Evolutionary conservation across 64 coral and sea anemone species (phyloP).

Genomic region (Porites lutea): DNA sequence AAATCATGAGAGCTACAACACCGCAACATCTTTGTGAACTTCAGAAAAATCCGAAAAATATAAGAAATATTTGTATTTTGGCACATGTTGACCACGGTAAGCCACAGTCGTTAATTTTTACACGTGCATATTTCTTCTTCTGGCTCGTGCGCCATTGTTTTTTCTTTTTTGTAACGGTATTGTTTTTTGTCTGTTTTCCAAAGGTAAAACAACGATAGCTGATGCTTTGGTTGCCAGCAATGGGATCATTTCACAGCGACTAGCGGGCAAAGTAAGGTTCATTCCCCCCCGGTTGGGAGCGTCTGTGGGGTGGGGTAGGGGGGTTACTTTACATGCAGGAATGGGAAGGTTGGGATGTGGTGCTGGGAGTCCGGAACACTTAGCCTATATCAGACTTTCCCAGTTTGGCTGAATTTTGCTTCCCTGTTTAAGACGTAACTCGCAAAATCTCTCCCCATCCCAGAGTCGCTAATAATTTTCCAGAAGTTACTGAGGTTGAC

Average conservation of each 20-base stretch:
- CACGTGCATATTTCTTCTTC: not conserved
- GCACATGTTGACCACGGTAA: constrained; percentile 99
- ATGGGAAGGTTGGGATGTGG: too few relatives aligned
- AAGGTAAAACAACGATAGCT: constrained; percentile 98
- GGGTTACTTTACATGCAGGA: not conserved
- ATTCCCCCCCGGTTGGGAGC: too few relatives aligned
- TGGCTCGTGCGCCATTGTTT: not conserved
- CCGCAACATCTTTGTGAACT: constrained; percentile 73
- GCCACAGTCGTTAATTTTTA: not conserved
- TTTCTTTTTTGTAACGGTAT: not conserved
- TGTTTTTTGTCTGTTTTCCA: not conserved
- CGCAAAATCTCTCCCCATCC: too few relatives aligned
- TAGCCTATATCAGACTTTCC: too few relatives aligned
- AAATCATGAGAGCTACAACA: constrained; percentile 80
- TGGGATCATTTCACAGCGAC: constrained; percentile 93
- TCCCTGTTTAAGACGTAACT: too few relatives aligned
- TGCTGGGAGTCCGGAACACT: too few relatives aligned
- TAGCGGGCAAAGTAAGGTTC: constrained; percentile 89
- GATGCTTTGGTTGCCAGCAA: constrained; percentile 99
- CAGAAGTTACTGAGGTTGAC: too few relatives aligned
- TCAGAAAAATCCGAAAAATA: constrained; percentile 95
- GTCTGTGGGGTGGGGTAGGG: not conserved
- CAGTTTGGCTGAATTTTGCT: too few relatives aligned
- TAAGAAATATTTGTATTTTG: constrained; percentile 99
- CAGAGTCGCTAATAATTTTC: too few relatives aligned